Evolutionary conservation across 2,888 invertebrate species (phyloP), one percentile per base, ranked within the genome.

Genomic region (Zygothrica quintamaculata): DNA sequence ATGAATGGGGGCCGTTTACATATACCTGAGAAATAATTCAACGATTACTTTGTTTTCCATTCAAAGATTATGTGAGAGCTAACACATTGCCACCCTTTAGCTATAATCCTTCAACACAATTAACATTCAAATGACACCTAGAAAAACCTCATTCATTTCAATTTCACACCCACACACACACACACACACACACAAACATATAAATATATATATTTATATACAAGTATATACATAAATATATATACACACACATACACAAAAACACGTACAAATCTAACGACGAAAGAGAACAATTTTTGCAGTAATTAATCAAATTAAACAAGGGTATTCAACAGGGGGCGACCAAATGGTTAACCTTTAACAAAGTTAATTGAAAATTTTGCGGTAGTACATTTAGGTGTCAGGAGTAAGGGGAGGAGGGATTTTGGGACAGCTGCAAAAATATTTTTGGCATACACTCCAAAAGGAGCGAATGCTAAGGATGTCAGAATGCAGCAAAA

Each of bases 291-390:
- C 67, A 74, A 69, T 69, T 80, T 68, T 67, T 57, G 64, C 62
- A 73, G 65, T 70, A 88, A 86, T 86, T 86, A 88, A 86, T 86
- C 81, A 87, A 87, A 86, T 88, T 74, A 88, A 76, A 82, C 65
- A 56, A 80, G 85, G 61, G 48, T 66, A 65, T 62, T 55, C 56
- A 25, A 42, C 55, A 26, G 37, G 36, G 59, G 34, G 34, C 37
- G 33, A 33, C 44, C 33, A 44, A 64, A 56, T 59, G 65, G 74
- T 74, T 69, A 69, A 64, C 87, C 85, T 85, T 67, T 62, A 64
- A 77, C 77, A 64, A 53, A 87, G 86, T 80, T 80, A 80, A 85
- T 87, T 78, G 79, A 68, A 85, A 77, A 60, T 82, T 60, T 71
- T 71, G 79, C 57, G 86, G 76, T 75, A 51, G 58, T 43, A 50